phyloP scores from a whole-genome alignment of 2,113 vertebrate species.

The Pteropus alecto region DNA sequence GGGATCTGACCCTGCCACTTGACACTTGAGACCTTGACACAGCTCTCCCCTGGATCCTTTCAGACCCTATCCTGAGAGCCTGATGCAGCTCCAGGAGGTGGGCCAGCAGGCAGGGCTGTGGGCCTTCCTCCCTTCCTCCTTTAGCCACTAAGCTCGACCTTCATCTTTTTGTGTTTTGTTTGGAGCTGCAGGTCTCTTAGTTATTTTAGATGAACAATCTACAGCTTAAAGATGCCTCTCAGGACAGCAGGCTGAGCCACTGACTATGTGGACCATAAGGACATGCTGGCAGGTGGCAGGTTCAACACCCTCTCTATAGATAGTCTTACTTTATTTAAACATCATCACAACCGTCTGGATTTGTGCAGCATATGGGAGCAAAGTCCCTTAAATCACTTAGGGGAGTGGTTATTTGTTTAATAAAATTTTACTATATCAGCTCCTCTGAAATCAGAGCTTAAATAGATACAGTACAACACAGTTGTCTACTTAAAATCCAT shows the following conservation, averaged over 20 bases:
- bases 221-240: not conserved
- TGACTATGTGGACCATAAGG: not conserved
- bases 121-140: not conserved
- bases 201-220: not conserved
- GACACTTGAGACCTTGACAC: not conserved
- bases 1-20: not conserved
- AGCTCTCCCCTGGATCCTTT: not conserved
- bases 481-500: not conserved
- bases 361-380: not conserved
- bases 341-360: not conserved
- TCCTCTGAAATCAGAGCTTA: not conserved
- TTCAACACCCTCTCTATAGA: not conserved
- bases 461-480: not conserved
- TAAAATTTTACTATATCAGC: not conserved
- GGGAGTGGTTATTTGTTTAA: not conserved
- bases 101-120: not conserved
- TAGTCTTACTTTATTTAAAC: not conserved
- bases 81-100: not conserved
- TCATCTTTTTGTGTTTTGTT: not conserved
- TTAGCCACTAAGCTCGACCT: not conserved
- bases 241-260: not conserved
- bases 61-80: not conserved
- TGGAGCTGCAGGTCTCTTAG: not conserved
- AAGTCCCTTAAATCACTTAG: not conserved
- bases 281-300: fast-evolving